Percentiles rank a stretch among this genome's conserved stretches.
Evolutionary conservation across 2,888 invertebrate genomes (phyloP).

Genomic region (Tubulanus polymorphus): DNA sequence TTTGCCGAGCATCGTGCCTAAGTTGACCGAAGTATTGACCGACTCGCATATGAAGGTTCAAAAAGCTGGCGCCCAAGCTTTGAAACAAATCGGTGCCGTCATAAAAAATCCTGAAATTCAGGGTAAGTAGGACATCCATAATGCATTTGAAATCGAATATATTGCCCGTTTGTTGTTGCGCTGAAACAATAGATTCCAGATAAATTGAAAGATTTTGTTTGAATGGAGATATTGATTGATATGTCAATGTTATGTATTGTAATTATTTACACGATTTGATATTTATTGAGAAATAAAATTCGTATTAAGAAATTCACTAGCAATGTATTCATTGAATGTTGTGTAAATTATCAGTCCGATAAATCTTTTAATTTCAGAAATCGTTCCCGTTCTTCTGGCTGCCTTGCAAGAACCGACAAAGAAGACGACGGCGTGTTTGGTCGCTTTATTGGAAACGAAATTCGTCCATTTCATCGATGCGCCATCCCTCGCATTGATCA

Average conservation of each 20-base stretch:
- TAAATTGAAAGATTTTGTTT: no score
- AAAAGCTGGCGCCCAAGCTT: conserved; percentile 91
- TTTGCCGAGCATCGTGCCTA: conserved; percentile 95
- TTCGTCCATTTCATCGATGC: conserved; percentile 99
- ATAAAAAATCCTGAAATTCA: conserved; percentile 95
- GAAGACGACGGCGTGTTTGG: conserved; percentile 89
- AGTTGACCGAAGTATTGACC: conserved; percentile 90
- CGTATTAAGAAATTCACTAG: no score
- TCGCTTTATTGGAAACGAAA: conserved; percentile 68
- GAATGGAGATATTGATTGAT: no score
- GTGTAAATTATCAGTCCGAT: neutral
- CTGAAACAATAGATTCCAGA: no score
- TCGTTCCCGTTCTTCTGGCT: conserved; percentile 64
- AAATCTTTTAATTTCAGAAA: conserved; percentile 34
- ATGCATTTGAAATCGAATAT: no score
- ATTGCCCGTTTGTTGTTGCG: no score
- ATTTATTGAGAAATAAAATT: no score
- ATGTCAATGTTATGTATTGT: no score
- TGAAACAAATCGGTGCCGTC: conserved; percentile 94
- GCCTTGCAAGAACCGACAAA: conserved; percentile 95
- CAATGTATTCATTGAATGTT: no score
- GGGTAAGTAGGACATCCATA: conserved; percentile 30
- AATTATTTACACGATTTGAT: no score
- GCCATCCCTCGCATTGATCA: conserved; percentile 94
- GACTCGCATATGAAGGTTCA: conserved; percentile 97